These are phyloP conservation scores for Climacteris rufus DNA, from an alignment of 2,113 vertebrate genomes.

Conservation along the genomic window DNA sequence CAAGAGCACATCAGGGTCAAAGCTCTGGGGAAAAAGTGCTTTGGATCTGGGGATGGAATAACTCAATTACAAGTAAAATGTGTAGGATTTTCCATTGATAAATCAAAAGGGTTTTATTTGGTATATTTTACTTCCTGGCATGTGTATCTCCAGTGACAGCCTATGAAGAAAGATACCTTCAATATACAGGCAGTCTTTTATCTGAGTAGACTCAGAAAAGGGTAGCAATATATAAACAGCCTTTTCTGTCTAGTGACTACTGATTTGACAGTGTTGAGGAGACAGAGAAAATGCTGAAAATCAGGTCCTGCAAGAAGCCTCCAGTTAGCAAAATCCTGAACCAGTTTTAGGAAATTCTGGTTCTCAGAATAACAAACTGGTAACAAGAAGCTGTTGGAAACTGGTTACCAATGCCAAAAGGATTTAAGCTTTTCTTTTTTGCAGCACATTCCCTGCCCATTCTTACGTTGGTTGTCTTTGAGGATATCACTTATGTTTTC, in stretches of 20 bases:
- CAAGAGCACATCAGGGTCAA: not conserved
- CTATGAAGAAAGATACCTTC: not conserved
- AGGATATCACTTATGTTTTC: not conserved
- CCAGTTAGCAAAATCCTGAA: not conserved
- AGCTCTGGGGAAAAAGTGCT: not conserved
- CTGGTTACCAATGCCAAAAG: not conserved
- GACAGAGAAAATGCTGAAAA: not conserved
- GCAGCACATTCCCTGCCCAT: not conserved
- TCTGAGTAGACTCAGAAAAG: not conserved
- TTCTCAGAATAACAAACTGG: not conserved
- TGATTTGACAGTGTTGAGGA: not conserved
- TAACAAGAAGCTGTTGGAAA: not conserved
- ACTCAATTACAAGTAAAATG: not conserved
- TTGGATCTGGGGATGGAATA: not conserved
- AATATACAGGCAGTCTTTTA: not conserved
- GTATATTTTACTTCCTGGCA: not conserved
- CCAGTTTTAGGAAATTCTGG: not conserved
- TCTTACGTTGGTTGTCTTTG: not conserved
- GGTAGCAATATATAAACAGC: not conserved
- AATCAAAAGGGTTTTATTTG: not conserved
- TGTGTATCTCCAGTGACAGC: not conserved
- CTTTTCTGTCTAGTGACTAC: not conserved
- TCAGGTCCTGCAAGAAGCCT: not conserved
- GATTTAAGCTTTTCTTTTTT: not conserved
- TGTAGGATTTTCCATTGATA: not conserved